Base-by-base conservation (phyloP, 2,888 invertebrate genomes). In the Lepidocyrtoides sp. region DNA sequence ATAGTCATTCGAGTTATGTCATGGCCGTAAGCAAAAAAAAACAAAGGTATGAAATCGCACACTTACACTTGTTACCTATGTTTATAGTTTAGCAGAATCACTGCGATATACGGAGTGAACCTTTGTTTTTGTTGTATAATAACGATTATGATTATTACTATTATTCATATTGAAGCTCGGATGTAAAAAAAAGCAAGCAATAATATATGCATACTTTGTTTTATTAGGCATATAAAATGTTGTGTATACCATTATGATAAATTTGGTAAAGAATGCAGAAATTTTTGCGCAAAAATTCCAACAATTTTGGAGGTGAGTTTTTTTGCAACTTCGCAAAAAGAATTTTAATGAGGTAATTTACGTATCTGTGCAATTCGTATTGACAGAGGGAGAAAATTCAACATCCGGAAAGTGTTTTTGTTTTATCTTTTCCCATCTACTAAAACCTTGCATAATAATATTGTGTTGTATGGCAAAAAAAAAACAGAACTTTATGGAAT, bases 291-390 rank as follows among this genome's bases (percentile, higher is more conserved):
- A 75, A 75, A 69, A 36, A 36, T 75, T 44, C 14, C 26, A 48
- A 14, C 12, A 79, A 26, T 57, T 79, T 57, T 57, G 29, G 7
- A 36, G 32, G 32, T 57, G 54, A 17, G 54, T 79, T n/a, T 66
- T 57, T 79, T 79, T 54, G 79, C 36, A 32, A 32, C 54, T 79
- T 79, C 36, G 79, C 79, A 57, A 57, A 36, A 79, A 29, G 89
- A 89, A 89, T 89, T 89, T 89, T 83, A 83, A 89, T 89, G 89
- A 89, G 83, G 44, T 89, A 72, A 69, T 89, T 83, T 89, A 83
- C 75, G 77, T 36, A 41, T 60, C 48, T 69, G 51, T 69, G 66
- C 12, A 66, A 29, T 66, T 63, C 29, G 32, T 32, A 63, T 51
- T 69, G 84, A 44, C 41, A 63, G 26, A 69, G 17, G n/a, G 82